Base-by-base conservation (phyloP, 2,797 vertebrate genomes). In the Oreochromis grahami region DNA sequence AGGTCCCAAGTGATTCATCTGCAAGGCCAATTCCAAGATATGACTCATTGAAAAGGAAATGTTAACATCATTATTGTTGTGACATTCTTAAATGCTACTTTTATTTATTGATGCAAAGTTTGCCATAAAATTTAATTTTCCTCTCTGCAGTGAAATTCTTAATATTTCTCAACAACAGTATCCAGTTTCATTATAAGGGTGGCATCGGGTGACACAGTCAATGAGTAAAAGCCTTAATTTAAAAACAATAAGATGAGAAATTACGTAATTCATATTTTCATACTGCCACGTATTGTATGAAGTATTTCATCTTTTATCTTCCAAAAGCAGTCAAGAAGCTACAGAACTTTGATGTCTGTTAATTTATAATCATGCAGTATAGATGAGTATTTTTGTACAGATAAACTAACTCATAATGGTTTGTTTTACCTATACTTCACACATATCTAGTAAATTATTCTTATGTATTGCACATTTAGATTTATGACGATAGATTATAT, bases 1-100 rank as follows among this genome's bases (percentile, higher is more conserved):
- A 85, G 51, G 55, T 68, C 29, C 41, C 12, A 72, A 80, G 41
- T 68, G 72, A 85, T 90, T 70, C 38, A 81, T 90, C 53, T 38
- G 77, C 56, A 45, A 76, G 51, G 24, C 6, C 52, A 72, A 81
- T 41, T 84, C 8, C 17, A 68, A 77, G 52, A 78, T 53, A 45
- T 14, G 43, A 76, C 51, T 81, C 6, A 45, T 50, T 83, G 34
- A 45, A 79, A 81, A 10, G 81, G 58, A 86, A 84, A 87, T 58
- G 14, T 63, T 81, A 5, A 14, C 60, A 84, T 80, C 8, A 34
- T 77, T 77, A 82, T 80, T 51, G 21, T 79, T 83, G 41, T 68
- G 41, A 32, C 43, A 50, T 48, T 50, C 26, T 41, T 72, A 81
- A 77, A 84, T 82, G 65, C 80, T 29, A 26, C 32, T 7, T 6